Evolutionary conservation across 2,113 vertebrate genomes (phyloP).

Genomic region (Hirundichthys speculiger): DNA sequence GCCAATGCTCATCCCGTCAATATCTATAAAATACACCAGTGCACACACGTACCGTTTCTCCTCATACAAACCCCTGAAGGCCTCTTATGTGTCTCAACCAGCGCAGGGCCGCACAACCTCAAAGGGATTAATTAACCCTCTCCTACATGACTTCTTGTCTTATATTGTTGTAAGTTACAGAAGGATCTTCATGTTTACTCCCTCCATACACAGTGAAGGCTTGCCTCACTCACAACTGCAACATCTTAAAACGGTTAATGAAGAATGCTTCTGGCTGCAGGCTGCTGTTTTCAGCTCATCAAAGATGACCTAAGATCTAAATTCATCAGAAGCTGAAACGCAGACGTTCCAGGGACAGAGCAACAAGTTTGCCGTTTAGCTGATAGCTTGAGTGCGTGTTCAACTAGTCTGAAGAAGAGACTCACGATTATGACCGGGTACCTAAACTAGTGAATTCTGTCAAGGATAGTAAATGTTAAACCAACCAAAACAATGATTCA

Average conservation of each 20-base stretch:
- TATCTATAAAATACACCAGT: slow-evolving; percentile 14
- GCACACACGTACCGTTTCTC: neutral
- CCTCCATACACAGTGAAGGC: slow-evolving; percentile 15
- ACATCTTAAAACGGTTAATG: neutral
- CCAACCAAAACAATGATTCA: no score
- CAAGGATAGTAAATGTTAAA: no score
- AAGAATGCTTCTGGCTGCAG: slow-evolving; percentile 19
- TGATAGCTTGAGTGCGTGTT: no score
- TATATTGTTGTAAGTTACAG: slow-evolving; percentile 23
- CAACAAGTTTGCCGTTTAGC: no score
- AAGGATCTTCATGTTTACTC: slow-evolving; percentile 26
- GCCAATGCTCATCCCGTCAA: slow-evolving; percentile 18
- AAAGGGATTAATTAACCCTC: slow-evolving; percentile 62
- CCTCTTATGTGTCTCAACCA: slow-evolving; percentile 9
- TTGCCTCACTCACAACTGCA: slow-evolving; percentile 24
- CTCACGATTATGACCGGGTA: no score
- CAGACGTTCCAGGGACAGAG: no score
- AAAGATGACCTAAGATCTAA: neutral
- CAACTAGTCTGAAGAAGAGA: no score
- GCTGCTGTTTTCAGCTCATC: neutral
- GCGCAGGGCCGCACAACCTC: slow-evolving; percentile 34
- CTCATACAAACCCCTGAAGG: slow-evolving; percentile 26
- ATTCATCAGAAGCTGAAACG: no score
- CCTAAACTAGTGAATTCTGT: no score
- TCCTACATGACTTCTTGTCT: slow-evolving; percentile 31